A percentile compares a stretch with the other conserved stretches of the same genome.
phyloP scores from a whole-genome alignment of 2,888 invertebrate genomes.

The Leucophenga montana region DNA sequence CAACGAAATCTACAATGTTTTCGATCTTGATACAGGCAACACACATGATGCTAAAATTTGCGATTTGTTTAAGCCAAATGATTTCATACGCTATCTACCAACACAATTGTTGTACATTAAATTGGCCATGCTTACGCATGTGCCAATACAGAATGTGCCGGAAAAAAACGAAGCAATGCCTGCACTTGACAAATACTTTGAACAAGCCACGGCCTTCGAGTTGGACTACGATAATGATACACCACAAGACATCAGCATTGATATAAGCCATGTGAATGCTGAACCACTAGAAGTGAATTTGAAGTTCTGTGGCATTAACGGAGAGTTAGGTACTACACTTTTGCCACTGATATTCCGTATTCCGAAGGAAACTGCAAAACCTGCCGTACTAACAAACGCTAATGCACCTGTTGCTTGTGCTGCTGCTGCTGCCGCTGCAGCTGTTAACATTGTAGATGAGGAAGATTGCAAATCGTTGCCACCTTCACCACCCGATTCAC shows the following conservation, averaged over 20 bases:
- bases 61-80: constrained; percentile 43
- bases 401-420: too few relatives aligned
- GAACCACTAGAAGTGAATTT: constrained; percentile 30
- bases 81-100: constrained; percentile 47
- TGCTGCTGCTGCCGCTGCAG: neutral
- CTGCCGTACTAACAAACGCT: neutral
- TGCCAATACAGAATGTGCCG: constrained; percentile 40
- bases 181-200: constrained; percentile 22
- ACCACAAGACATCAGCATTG: constrained; percentile 35
- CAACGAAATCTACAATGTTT: constrained; percentile 33
- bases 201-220: constrained; percentile 3
- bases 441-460: neutral
- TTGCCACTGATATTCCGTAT: constrained; percentile 42
- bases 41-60: constrained; percentile 12
- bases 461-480: constrained; percentile 31
- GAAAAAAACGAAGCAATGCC: constrained; percentile 31
- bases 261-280: constrained; percentile 7
- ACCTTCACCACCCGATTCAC: constrained; percentile 40
- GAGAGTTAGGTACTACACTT: constrained; percentile 10
- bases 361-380: neutral
- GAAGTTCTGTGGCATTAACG: neutral
- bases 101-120: constrained; percentile 36
- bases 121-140: constrained; percentile 36
- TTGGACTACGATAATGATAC: constrained; percentile 29
- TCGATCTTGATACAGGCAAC: constrained; percentile 46